Evolutionary conservation across 1,140 invertebrate species (phyloP), one percentile per base, ranked within the genome.

Genomic region (Hetaerina americana): DNA sequence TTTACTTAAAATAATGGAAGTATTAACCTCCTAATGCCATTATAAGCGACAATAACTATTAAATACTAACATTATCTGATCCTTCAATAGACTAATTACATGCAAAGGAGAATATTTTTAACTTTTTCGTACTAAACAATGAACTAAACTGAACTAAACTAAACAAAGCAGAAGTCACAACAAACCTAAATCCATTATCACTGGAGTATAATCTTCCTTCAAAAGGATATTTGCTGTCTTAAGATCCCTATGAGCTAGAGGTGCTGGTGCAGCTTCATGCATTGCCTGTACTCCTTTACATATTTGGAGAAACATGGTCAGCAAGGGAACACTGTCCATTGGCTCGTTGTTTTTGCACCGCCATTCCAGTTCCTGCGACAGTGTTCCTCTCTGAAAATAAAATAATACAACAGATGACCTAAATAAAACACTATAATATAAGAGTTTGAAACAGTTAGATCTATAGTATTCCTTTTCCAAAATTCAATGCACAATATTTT

Each of bases 211-310:
- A 73, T 88, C 86, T 76, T 92, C 86, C 26, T 85, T 86, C 26
- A 95, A 80, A 75, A 93, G 85, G 75, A 95, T 86, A 83, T 95
- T 95, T 27, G 88, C 89, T 71, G 92, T 92, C 81, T 95, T 95
- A 40, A 95, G 79, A 82, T 95, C 92, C 78, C 92, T 84, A 78
- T 94, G 92, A 70, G 92, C 91, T 75, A 92, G 83, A 26, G 91
- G 87, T 70, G 88, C 83, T 24, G 91, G 91, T 77, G 87, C 86
- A 27, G 85, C 82, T 76, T 89, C 85, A 79, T 95, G 92, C 78
- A 95, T 87, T 70, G 86, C 87, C 79, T 87, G 87, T 0, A 94
- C 81, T 5, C 87, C 92, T 77, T 92, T 86, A 78, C 91, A 92
- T 70, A 94, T 88, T 70, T 87, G 87, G 72, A 85, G 76, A 79